Conservation (phyloP, 2,888 invertebrate species). For the Nemapogon koenigi region DNA sequence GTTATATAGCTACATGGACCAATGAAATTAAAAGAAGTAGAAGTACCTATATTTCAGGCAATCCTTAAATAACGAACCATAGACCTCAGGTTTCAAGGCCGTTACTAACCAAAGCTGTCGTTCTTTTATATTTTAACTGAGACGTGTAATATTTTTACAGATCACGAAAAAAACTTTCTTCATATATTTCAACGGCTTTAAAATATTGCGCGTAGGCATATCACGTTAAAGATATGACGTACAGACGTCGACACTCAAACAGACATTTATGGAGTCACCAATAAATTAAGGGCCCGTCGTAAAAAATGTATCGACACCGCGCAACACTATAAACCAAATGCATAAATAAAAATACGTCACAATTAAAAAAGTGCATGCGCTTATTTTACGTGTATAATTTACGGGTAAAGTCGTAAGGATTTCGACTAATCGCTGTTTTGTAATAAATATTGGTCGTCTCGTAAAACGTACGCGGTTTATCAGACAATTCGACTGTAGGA, state of each 20-base stretch:
- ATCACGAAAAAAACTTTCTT: too few species aligned
- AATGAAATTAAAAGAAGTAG: too few species aligned
- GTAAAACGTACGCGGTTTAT: conserved; percentile 7
- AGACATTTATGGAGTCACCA: conserved; percentile 54
- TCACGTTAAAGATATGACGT: conserved; percentile 7
- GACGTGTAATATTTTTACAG: too few species aligned
- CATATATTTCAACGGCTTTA: too few species aligned
- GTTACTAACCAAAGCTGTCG: too few species aligned
- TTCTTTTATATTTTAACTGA: too few species aligned
- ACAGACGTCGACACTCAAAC: conserved; percentile 9
- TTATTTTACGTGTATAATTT: conserved; percentile 40
- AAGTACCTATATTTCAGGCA: too few species aligned
- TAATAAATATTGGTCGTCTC: conserved; percentile 22
- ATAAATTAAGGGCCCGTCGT: conserved; percentile 54
- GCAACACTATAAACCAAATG: conserved; percentile 28
- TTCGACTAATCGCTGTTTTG: conserved; percentile 42
- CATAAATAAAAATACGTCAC: conserved; percentile 31
- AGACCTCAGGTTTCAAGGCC: too few species aligned
- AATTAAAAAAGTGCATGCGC: conserved; percentile 40
- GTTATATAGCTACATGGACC: too few species aligned
- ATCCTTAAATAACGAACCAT: too few species aligned
- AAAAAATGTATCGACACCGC: conserved; percentile 32
- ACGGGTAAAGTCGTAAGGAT: conserved; percentile 40
- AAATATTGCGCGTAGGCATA: too few species aligned
- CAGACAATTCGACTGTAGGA: conserved; percentile 2